These are phyloP conservation scores for Crotalus helleri DNA, from an alignment of 2,113 vertebrate species.

Conservation along the genomic window DNA sequence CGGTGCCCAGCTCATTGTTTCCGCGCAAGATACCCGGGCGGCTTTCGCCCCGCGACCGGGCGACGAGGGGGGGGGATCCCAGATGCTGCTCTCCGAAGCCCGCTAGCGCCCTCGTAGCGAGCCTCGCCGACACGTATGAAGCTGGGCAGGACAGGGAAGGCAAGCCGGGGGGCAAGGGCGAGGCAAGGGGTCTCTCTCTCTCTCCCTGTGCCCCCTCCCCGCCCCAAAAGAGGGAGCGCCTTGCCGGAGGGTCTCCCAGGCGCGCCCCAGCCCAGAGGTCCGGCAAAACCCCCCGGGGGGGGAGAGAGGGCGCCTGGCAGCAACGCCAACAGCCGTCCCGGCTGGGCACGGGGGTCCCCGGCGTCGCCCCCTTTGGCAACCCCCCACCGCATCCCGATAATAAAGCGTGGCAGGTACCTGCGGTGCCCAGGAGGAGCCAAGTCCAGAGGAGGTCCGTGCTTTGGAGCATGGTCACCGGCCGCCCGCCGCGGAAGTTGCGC, in stretches of 20 bases:
- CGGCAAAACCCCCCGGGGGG: background rate
- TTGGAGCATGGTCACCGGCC: slow-evolving; percentile 84
- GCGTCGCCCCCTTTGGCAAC: background rate
- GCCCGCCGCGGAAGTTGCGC: slow-evolving; percentile 50
- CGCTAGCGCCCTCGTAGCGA: background rate
- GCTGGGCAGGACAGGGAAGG: background rate
- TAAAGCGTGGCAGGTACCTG: slow-evolving; percentile 74
- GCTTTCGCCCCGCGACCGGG: background rate
- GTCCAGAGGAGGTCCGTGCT: slow-evolving; percentile 80
- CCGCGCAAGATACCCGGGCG: background rate
- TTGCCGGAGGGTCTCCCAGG: background rate
- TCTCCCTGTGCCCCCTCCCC: background rate
- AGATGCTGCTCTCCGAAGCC: background rate
- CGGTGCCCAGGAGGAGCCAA: slow-evolving; percentile 80
- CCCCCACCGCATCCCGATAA: background rate
- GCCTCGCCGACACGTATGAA: background rate
- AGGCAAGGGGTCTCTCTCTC: background rate
- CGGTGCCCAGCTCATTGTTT: background rate
- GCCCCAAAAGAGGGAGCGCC: background rate
- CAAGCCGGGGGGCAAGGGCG: background rate
- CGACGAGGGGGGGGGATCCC: background rate
- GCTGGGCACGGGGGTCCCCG: background rate
- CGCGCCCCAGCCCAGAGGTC: too few relatives aligned
- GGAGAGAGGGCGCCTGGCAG: too few relatives aligned
- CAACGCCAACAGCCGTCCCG: background rate